Conservation (phyloP, 2,113 vertebrate species). For the Heterotilapia buettikoferi region DNA sequence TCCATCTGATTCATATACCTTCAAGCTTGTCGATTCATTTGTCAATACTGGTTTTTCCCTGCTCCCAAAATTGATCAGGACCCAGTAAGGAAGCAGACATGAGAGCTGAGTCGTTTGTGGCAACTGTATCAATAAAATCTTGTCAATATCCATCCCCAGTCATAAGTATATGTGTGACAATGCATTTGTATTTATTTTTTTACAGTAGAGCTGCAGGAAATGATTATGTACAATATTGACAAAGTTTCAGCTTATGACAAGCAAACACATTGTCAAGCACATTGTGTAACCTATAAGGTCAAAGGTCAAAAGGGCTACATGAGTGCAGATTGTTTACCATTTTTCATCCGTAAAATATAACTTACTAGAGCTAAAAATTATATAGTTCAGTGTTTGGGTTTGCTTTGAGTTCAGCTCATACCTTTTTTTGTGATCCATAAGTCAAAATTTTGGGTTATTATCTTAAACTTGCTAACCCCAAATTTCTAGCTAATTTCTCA, state of each 20-base stretch:
- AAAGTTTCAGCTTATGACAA: not conserved
- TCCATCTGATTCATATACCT: not conserved
- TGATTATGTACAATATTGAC: not conserved
- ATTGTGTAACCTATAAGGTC: not conserved
- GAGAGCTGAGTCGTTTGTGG: not conserved
- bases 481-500: not conserved
- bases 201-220: not conserved
- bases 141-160: not conserved
- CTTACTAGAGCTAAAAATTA: not conserved
- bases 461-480: not conserved
- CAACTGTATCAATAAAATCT: not conserved
- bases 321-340: not conserved
- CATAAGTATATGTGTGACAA: not conserved
- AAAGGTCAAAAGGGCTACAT: not conserved
- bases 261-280: not conserved
- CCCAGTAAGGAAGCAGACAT: not conserved
- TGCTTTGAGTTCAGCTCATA: not conserved
- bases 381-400: not conserved
- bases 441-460: fast-evolving
- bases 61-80: not conserved
- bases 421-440: not conserved
- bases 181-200: not conserved
- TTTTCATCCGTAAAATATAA: fast-evolving
- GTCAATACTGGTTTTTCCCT: not conserved
- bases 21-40: not conserved